Evolutionary conservation across 2,113 vertebrate species (phyloP).

Genomic region (Ahaetulla prasina): DNA sequence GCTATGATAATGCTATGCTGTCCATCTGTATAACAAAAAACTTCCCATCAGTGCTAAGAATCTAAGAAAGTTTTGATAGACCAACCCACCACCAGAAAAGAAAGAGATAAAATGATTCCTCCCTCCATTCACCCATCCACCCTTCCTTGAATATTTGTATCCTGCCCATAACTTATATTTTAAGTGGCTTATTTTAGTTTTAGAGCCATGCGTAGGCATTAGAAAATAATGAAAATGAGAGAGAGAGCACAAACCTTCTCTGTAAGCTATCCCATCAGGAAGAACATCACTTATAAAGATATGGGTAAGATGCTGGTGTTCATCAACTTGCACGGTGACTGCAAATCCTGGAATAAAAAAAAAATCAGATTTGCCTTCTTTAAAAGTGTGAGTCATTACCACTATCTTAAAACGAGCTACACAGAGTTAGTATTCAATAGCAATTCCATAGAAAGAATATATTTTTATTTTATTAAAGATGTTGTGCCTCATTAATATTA

Average conservation of each 20-base stretch:
- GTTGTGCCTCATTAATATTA: neutral
- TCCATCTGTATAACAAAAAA: neutral
- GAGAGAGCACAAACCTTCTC: conserved; percentile 73
- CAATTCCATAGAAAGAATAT: neutral
- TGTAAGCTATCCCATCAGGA: conserved; percentile 78
- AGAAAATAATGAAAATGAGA: neutral
- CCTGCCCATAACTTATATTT: neutral
- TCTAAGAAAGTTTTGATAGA: neutral
- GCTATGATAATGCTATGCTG: neutral
- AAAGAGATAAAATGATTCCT: neutral
- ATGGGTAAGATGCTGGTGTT: conserved; percentile 72
- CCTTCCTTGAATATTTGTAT: neutral
- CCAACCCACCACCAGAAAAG: neutral
- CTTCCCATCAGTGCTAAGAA: neutral
- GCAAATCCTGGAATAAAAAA: conserved; percentile 77
- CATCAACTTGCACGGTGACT: conserved; percentile 82
- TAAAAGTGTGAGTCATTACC: neutral
- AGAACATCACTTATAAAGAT: conserved; percentile 89
- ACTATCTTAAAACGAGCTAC: neutral
- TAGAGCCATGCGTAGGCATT: neutral
- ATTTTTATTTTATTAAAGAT: neutral
- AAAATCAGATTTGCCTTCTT: neutral
- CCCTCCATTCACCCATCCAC: neutral
- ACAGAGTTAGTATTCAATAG: neutral
- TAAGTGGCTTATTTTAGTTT: neutral